Evolutionary conservation across 2,113 vertebrate species (phyloP).

Genomic region (Tricholaema leucomelas): DNA sequence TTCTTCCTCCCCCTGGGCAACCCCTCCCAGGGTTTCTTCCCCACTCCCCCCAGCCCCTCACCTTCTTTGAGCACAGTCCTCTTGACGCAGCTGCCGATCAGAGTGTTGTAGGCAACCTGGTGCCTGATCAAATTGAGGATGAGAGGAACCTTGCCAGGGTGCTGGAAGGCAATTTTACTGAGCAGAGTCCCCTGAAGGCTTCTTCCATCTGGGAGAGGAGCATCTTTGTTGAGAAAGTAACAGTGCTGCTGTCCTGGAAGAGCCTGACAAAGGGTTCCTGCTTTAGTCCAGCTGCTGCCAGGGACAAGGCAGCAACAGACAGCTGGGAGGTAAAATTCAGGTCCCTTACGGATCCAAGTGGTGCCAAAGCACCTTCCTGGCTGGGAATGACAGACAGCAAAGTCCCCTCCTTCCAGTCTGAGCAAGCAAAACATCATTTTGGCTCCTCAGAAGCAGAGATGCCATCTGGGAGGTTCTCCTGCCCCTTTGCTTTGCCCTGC

Average conservation of each 20-base stretch:
- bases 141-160: constrained; percentile 90
- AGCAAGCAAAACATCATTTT: rapidly evolving
- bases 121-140: constrained; percentile 91
- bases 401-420: not conserved
- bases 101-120: constrained; percentile 92
- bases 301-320: not conserved
- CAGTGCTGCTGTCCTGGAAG: constrained; percentile 98
- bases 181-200: constrained; percentile 91
- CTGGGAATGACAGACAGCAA: not conserved
- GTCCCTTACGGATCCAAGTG: not conserved
- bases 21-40: not conserved
- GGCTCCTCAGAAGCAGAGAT: not conserved
- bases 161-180: constrained; percentile 93
- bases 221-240: constrained; percentile 96
- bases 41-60: not conserved
- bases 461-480: not conserved
- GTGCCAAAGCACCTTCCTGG: not conserved
- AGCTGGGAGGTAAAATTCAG: not conserved
- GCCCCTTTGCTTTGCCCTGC: too few relatives aligned
- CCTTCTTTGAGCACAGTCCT: constrained; percentile 92
- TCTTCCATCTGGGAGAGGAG: constrained; percentile 91
- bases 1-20: not conserved
- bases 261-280: constrained; percentile 76
- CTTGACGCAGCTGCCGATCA: constrained; percentile 97
- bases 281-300: not conserved